Evolutionary conservation across 2,888 invertebrate species (phyloP).

Genomic region (Ephialtes manifestator): DNA sequence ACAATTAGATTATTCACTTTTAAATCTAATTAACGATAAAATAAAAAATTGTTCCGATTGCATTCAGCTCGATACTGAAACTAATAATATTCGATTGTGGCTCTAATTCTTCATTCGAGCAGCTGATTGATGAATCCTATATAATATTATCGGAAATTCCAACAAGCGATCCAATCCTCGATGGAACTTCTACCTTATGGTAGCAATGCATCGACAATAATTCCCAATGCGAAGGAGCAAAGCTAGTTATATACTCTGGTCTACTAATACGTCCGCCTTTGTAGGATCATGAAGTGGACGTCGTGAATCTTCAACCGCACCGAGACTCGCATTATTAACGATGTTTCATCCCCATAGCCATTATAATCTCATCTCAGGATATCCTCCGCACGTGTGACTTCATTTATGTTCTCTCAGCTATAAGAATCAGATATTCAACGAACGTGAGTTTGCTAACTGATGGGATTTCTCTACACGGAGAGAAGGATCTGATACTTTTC

Average conservation of each 20-base stretch:
- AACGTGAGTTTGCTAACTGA: not conserved
- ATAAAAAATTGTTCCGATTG: not conserved
- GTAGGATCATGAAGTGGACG: not conserved
- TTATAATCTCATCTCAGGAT: not conserved
- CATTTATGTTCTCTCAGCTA: not conserved
- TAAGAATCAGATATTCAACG: not conserved
- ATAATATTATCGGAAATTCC: not conserved
- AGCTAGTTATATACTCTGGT: not conserved
- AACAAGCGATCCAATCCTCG: not conserved
- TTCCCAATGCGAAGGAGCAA: not conserved
- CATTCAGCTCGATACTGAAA: not conserved
- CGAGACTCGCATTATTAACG: not conserved
- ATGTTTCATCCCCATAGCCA: not conserved
- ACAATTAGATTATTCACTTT: no score
- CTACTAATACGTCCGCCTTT: not conserved
- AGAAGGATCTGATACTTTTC: no score
- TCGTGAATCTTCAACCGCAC: not conserved
- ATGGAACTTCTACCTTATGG: not conserved
- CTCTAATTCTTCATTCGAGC: not conserved
- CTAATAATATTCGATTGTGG: not conserved
- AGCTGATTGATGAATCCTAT: not conserved
- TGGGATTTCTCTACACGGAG: not conserved
- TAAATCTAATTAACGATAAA: not conserved
- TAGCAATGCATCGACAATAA: not conserved
- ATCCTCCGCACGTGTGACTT: not conserved